Conservation (phyloP, 2,888 invertebrate genomes). For the Drosophila nr. perissopoda region DNA sequence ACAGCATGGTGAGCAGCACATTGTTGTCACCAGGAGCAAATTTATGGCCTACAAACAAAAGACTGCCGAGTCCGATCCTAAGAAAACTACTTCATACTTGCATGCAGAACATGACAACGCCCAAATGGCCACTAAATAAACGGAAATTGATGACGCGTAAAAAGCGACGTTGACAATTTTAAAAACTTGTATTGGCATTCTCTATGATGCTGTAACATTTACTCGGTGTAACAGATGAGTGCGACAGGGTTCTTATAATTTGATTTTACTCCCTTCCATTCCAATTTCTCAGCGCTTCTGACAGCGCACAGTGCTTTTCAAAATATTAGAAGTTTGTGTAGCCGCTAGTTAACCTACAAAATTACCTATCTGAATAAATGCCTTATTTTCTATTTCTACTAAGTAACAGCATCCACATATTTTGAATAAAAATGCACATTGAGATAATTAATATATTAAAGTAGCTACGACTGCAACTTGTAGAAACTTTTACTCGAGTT, state of each 20-base stretch:
- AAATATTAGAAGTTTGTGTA: not conserved
- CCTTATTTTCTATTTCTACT: not conserved
- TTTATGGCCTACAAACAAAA: slow-evolving; percentile 74
- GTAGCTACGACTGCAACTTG: not conserved
- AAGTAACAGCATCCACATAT: not conserved
- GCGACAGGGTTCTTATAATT: slow-evolving; percentile 10
- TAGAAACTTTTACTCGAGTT: not conserved
- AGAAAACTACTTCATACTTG: slow-evolving; percentile 51
- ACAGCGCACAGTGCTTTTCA: not conserved
- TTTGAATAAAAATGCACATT: not conserved
- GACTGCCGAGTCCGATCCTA: slow-evolving; percentile 54
- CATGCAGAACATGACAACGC: slow-evolving; percentile 40
- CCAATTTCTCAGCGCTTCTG: not conserved
- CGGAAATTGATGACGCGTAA: slow-evolving; percentile 76
- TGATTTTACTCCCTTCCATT: not conserved
- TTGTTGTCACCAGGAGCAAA: slow-evolving; percentile 35
- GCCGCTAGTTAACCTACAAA: not conserved
- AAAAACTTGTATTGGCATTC: slow-evolving; percentile 66
- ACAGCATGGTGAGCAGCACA: slow-evolving; percentile 23
- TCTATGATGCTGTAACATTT: slow-evolving; percentile 21
- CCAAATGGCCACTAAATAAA: slow-evolving; percentile 73
- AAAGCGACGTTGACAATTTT: slow-evolving; percentile 74
- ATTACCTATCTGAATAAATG: not conserved
- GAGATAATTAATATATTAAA: not conserved
- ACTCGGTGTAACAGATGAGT: slow-evolving; percentile 35